Conservation (phyloP, 2,113 vertebrate species). For the Neogobius melanostomus region DNA sequence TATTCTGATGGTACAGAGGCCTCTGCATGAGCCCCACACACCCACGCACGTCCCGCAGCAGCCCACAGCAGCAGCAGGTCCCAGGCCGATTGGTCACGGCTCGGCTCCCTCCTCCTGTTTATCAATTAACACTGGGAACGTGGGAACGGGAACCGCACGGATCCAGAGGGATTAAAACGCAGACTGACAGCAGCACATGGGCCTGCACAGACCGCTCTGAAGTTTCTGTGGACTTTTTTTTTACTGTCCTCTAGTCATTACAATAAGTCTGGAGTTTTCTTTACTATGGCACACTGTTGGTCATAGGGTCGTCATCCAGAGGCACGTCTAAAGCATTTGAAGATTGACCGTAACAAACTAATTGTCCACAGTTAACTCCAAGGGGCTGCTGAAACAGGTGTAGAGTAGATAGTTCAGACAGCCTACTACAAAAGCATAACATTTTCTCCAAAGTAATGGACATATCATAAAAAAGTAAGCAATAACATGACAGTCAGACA, state of each 20-base stretch:
- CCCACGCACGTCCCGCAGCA: slow-evolving; percentile 24
- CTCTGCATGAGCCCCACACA: slow-evolving; percentile 26
- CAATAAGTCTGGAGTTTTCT: slow-evolving; percentile 20
- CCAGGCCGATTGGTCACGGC: slow-evolving; percentile 69
- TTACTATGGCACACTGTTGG: slow-evolving; percentile 6
- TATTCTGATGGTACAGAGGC: slow-evolving; percentile 32
- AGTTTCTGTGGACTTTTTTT: slow-evolving; percentile 25
- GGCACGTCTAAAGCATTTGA: not conserved
- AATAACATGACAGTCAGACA: too few species aligned
- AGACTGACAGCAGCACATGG: slow-evolving; percentile 79
- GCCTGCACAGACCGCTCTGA: slow-evolving; percentile 43
- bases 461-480: too few species aligned
- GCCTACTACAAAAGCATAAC: too few species aligned
- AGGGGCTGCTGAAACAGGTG: not conserved
- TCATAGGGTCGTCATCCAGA: slow-evolving; percentile 5
- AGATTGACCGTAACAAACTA: not conserved
- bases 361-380: not conserved
- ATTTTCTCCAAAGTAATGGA: too few species aligned
- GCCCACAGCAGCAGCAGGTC: slow-evolving; percentile 51
- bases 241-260: slow-evolving; percentile 26
- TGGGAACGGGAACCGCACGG: slow-evolving; percentile 76
- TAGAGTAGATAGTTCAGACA: not conserved
- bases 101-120: slow-evolving; percentile 73
- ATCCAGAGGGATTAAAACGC: slow-evolving; percentile 75
- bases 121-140: slow-evolving; percentile 81